phyloP scores from a whole-genome alignment of 1,140 invertebrate species.

The Diachasma alloeum region DNA sequence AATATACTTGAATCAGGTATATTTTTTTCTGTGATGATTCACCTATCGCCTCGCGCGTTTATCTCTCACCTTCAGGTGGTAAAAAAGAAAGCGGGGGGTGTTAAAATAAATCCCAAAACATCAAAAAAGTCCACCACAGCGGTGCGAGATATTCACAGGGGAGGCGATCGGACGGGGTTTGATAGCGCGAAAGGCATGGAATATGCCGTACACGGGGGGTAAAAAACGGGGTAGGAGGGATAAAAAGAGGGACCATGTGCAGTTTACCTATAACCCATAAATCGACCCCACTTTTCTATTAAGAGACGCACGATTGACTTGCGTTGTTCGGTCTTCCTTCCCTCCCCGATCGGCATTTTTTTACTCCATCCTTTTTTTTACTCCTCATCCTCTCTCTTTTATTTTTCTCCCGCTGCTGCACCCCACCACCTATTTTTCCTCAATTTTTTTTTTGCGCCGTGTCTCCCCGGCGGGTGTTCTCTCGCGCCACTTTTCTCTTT shows the following conservation, averaged over 20 bases:
- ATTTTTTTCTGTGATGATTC: not conserved
- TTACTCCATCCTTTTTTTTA: slow-evolving; percentile 19
- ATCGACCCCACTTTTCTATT: slow-evolving; percentile 64
- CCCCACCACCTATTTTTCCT: slow-evolving; percentile 13
- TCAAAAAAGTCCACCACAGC: not conserved
- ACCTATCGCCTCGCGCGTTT: not conserved
- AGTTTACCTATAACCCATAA: slow-evolving; percentile 64
- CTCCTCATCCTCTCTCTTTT: slow-evolving; percentile 22
- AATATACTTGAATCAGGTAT: too few species aligned
- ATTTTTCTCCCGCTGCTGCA: slow-evolving; percentile 18
- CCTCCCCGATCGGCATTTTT: slow-evolving; percentile 30
- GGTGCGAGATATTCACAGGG: not conserved
- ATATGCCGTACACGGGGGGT: slow-evolving; percentile 38
- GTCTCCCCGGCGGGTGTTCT: slow-evolving; percentile 5
- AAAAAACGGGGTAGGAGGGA: slow-evolving; percentile 36
- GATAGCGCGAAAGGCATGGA: slow-evolving; percentile 46
- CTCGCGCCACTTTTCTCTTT: slow-evolving; percentile 13
- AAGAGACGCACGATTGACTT: slow-evolving; percentile 63
- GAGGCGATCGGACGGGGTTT: slow-evolving; percentile 3
- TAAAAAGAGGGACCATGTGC: slow-evolving; percentile 29
- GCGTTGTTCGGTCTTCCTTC: slow-evolving; percentile 56
- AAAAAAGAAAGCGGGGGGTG: not conserved
- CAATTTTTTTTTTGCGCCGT: slow-evolving; percentile 1
- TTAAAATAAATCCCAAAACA: slow-evolving; percentile 9
- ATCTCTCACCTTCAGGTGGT: not conserved